phyloP scores from a whole-genome alignment of 1,140 invertebrate genomes.

The Conus betulinus region DNA sequence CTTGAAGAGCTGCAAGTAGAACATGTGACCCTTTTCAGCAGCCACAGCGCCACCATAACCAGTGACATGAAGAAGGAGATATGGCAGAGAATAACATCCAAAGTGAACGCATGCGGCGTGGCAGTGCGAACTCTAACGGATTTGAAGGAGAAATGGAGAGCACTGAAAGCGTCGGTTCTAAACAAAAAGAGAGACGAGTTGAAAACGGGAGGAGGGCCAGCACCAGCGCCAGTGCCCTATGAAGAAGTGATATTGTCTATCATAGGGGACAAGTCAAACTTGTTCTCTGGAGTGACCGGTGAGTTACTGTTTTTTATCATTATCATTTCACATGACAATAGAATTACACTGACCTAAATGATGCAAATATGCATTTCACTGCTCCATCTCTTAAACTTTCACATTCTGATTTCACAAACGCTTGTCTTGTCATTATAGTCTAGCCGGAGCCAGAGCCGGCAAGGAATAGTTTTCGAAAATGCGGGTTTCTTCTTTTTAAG shows the following conservation, averaged over 20 bases:
- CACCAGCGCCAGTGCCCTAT: constrained; percentile 17
- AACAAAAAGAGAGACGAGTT: background rate
- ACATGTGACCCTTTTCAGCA: too few relatives aligned
- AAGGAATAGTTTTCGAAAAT: background rate
- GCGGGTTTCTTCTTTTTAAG: constrained; percentile 11
- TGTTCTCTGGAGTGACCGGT: constrained; percentile 19
- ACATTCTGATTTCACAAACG: too few relatives aligned
- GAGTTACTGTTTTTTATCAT: constrained; percentile 20
- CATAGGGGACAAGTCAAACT: constrained; percentile 22
- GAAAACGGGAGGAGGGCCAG: constrained; percentile 12
- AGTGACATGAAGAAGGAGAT: background rate
- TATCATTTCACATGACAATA: constrained; percentile 19
- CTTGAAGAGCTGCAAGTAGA: background rate
- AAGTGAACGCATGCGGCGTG: constrained; percentile 19
- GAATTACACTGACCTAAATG: background rate
- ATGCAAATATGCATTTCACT: too few relatives aligned
- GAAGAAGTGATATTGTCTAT: constrained; percentile 24
- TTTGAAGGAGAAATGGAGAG: constrained; percentile 12
- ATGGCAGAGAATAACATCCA: constrained; percentile 20
- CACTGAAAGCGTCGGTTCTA: constrained; percentile 18
- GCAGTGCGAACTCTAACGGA: constrained; percentile 10
- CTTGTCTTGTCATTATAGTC: too few relatives aligned
- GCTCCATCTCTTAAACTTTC: too few relatives aligned
- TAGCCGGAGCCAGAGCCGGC: too few relatives aligned
- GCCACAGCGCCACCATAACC: too few relatives aligned